Evolutionary conservation across 2,797 vertebrate genomes (phyloP).

Genomic region (Thamnophis elegans): DNA sequence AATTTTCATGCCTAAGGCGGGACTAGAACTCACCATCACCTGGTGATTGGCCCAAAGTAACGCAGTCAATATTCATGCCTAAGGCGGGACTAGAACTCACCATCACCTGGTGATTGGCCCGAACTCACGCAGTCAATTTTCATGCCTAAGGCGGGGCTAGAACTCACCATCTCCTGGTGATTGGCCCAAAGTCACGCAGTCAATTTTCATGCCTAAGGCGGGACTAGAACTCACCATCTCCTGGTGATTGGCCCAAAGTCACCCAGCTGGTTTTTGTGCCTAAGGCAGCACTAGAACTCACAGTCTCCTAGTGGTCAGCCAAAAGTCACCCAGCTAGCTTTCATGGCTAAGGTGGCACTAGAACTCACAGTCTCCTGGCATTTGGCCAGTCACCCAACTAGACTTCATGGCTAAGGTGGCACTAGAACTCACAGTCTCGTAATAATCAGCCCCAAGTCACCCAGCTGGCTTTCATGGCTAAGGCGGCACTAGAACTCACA

Average conservation of each 20-base stretch:
- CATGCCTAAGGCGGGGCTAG: accelerated
- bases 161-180: not conserved
- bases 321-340: not conserved
- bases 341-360: too few relatives aligned
- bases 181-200: not conserved
- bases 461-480: not conserved
- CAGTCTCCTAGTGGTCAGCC: too few relatives aligned
- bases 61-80: not conserved
- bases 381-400: too few relatives aligned
- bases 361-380: not conserved
- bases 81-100: too few relatives aligned
- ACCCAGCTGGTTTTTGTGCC: too few relatives aligned
- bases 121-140: not conserved
- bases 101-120: not conserved
- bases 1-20: too few relatives aligned
- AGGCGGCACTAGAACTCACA: not conserved
- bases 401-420: too few relatives aligned
- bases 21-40: not conserved
- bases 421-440: not conserved
- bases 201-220: accelerated
- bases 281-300: too few relatives aligned
- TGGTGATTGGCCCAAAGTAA: not conserved
- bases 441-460: not conserved
- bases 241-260: too few relatives aligned
- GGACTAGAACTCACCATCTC: too few relatives aligned